Conservation (phyloP, 2,888 invertebrate genomes). For the Campopleginae sp. region DNA sequence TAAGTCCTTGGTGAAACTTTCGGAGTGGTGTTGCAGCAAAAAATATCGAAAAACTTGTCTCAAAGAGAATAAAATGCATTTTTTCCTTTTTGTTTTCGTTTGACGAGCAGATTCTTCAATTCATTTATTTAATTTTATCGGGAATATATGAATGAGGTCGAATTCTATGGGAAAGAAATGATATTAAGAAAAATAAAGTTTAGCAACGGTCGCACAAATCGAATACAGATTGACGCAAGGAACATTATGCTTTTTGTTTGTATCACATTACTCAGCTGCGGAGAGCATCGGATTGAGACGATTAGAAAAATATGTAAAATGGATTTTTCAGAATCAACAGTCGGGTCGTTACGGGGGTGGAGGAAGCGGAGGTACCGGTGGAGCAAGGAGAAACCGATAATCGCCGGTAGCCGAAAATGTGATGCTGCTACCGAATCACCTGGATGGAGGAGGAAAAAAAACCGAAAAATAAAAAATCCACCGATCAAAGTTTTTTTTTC, state of each 20-base stretch:
- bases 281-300: neutral
- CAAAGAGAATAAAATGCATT: no score
- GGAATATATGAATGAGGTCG: neutral
- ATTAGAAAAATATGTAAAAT: constrained; percentile 33
- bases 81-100: no score
- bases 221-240: neutral
- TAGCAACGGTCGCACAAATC: neutral
- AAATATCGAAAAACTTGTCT: no score
- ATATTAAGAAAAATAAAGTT: neutral
- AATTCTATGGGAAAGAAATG: neutral
- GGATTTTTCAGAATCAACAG: constrained; percentile 75
- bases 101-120: no score
- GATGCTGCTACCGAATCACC: constrained; percentile 44
- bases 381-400: constrained; percentile 70
- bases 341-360: constrained; percentile 73
- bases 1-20: no score
- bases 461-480: neutral
- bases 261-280: neutral
- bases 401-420: constrained; percentile 26
- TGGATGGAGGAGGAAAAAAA: constrained; percentile 21
- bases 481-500: constrained; percentile 11
- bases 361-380: constrained; percentile 66
- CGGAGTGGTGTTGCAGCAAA: no score
- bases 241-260: neutral
- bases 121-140: neutral